Evolutionary conservation across 2,113 vertebrate genomes (phyloP), one percentile per base, ranked within the genome.

Genomic region (Salminus brasiliensis): DNA sequence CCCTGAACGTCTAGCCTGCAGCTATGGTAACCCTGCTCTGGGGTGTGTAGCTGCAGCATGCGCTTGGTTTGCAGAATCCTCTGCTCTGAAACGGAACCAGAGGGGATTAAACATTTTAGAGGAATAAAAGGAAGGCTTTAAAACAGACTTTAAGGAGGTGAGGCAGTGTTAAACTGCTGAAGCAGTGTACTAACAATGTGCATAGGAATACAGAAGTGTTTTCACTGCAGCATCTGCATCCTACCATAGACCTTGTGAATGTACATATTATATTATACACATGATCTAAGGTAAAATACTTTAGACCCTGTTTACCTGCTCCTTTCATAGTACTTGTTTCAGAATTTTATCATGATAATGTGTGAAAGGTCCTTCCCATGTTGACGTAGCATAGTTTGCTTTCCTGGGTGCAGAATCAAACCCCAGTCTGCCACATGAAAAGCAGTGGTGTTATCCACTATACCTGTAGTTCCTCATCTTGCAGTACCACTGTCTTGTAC

Each of bases 61-160:
- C 15, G 49, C 70, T n/a, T 73, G 15, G 27, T 73, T 79, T 73
- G 25, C 60, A 73, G 30, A 79, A 73, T 72, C 27, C 23, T 73
- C 43, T 25, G 30, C 30, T 72, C 13, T 52, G 49, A 55, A 72
- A 65, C 34, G n/a, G 9, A 63, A 63, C 45, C 62, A 53, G 47
- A 65, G 5, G 45, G 25, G 63, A 77, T 77, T 57, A 57, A 43
- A 29, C 59, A 27, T 29, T 68, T 76, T 55, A 43, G 60, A 55
- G 41, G 71, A 36, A 36, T 23, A 25, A 63, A 62, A 36, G 10
- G 32, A 68, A 15, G 21, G n/a, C 53, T 68, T 60, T 49, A 45
- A 69, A 65, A 47, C 25, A 45, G 27, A 45, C 25, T 25, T 60
- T 71, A 47, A 45, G 27, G 12, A 32, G 36, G 4, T 57, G 41